phyloP scores from a whole-genome alignment of 2,888 invertebrate genomes.

The Cosmia pyralina region DNA sequence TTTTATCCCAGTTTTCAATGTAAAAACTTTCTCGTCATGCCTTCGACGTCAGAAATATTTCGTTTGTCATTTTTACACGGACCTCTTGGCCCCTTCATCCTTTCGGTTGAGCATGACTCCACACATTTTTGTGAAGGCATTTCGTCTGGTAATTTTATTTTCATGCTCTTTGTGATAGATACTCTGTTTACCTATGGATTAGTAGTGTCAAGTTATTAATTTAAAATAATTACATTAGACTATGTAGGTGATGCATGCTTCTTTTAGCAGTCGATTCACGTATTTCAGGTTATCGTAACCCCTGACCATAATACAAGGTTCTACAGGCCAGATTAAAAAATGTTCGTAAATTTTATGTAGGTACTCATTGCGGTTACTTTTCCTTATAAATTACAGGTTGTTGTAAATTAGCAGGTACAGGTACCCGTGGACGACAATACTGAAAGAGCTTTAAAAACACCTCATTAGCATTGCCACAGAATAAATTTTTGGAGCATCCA shows the following conservation, averaged over 20 bases:
- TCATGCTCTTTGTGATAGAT: conserved; percentile 13
- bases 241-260: not conserved
- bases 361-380: not conserved
- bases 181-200: not conserved
- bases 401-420: conserved; percentile 58
- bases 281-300: not conserved
- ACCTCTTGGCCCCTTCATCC: conserved; percentile 22
- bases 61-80: conserved; percentile 47
- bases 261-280: too few relatives aligned
- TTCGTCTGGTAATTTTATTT: conserved; percentile 31
- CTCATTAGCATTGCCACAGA: conserved; percentile 75
- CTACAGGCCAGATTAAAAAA: not conserved
- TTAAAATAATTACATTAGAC: not conserved
- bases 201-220: not conserved
- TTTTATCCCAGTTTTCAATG: conserved; percentile 46
- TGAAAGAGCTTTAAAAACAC: conserved; percentile 62
- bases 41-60: conserved; percentile 44
- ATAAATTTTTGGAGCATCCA: conserved; percentile 66
- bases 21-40: conserved; percentile 50
- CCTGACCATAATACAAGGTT: not conserved
- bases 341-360: not conserved
- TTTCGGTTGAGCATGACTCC: conserved; percentile 39
- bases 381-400: conserved; percentile 13
- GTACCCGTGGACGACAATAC: conserved; percentile 65
- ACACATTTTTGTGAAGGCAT: conserved; percentile 48